Conservation (phyloP, 2,888 invertebrate genomes). For the Apocheima hispidaria region DNA sequence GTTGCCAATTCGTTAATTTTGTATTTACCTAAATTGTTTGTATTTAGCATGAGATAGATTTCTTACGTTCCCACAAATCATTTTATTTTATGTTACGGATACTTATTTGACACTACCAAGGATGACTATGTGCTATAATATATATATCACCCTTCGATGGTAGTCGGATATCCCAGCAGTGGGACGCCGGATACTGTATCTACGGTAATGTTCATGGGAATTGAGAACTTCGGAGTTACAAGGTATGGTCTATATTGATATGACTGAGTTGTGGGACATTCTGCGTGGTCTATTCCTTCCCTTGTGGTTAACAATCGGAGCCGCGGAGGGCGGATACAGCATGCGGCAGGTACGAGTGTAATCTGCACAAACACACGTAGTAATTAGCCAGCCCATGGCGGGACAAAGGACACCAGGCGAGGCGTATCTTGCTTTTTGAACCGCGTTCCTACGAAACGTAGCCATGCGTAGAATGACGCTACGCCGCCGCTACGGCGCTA, state of each 20-base stretch:
- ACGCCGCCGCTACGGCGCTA: constrained; percentile 41
- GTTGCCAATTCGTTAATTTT: no score
- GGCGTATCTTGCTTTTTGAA: constrained; percentile 53
- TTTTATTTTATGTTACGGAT: neutral
- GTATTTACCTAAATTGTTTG: neutral
- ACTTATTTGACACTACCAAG: neutral
- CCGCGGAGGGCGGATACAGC: constrained; percentile 9
- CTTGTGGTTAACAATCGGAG: constrained; percentile 45
- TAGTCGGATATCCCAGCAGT: no score
- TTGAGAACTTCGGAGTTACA: neutral
- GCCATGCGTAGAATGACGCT: constrained; percentile 53
- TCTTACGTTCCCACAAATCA: neutral
- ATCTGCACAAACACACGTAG: constrained; percentile 59
- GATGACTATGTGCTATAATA: no score
- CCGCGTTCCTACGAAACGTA: constrained; percentile 30
- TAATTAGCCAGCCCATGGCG: constrained; percentile 65
- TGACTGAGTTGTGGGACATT: neutral
- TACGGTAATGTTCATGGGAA: neutral
- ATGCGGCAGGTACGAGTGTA: constrained; percentile 50
- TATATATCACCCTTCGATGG: no score
- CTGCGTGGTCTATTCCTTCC: neutral
- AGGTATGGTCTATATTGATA: neutral
- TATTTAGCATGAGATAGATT: neutral
- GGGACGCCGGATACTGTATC: neutral
- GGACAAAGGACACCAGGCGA: constrained; percentile 54